Conservation (phyloP, 2,113 vertebrate genomes). For the Monarcha castaneiventris region DNA sequence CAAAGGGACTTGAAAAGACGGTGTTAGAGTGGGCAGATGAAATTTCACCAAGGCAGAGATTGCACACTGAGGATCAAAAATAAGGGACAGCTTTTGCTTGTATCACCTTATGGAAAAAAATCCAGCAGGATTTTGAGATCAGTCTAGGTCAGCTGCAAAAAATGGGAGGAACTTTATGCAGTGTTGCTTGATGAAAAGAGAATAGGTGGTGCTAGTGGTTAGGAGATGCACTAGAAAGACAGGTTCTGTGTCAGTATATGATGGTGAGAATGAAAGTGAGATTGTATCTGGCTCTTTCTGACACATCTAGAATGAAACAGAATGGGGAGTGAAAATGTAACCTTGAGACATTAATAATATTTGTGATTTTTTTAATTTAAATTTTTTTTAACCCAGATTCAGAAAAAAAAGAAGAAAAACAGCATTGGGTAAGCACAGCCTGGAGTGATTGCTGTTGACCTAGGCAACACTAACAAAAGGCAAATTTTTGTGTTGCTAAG, state of each 20-base stretch:
- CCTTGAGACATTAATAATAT: not conserved
- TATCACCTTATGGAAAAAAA: not conserved
- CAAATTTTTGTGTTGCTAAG: not conserved
- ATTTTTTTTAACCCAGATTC: not conserved
- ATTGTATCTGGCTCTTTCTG: not conserved
- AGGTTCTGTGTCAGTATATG: not conserved
- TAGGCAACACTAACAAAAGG: not conserved
- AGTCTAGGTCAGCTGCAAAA: not conserved
- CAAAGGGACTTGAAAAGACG: not conserved
- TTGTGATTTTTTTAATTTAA: not conserved
- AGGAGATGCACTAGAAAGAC: not conserved
- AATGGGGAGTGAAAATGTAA: not conserved
- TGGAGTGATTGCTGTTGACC: not conserved
- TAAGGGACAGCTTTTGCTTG: not conserved
- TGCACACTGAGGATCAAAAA: not conserved
- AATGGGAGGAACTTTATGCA: not conserved
- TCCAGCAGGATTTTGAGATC: not conserved
- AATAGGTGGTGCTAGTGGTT: not conserved
- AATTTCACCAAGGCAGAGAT: not conserved
- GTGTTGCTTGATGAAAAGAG: not conserved
- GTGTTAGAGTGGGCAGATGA: not conserved
- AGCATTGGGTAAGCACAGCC: not conserved
- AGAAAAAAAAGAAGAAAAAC: not conserved
- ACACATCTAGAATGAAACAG: not conserved
- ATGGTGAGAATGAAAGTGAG: not conserved